Evolutionary conservation across 2,888 invertebrate species (phyloP).

Genomic region (Loripinus fragilis): DNA sequence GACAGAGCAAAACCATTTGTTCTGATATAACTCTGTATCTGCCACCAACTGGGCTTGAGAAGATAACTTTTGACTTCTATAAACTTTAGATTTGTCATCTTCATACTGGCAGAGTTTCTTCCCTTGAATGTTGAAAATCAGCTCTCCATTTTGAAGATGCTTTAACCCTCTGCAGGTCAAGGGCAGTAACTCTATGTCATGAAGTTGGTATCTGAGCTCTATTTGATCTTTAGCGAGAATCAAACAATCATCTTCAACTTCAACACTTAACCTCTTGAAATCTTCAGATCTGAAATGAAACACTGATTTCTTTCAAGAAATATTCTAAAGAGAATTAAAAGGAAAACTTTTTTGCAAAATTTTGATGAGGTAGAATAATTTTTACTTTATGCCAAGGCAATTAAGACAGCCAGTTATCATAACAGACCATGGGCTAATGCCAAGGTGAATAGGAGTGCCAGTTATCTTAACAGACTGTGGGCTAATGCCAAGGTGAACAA

Average conservation of each 20-base stretch:
- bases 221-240: slow-evolving; percentile 6
- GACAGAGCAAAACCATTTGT: slow-evolving; percentile 67
- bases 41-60: slow-evolving; percentile 61
- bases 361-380: neutral
- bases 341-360: neutral
- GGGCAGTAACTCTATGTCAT: slow-evolving; percentile 56
- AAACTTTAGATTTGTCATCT: neutral
- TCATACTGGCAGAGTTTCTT: neutral
- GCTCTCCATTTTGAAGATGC: slow-evolving; percentile 46
- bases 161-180: slow-evolving; percentile 65
- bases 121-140: slow-evolving; percentile 57
- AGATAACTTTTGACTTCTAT: neutral
- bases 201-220: slow-evolving; percentile 30
- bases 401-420: neutral
- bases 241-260: slow-evolving; percentile 34
- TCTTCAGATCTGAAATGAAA: neutral
- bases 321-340: neutral
- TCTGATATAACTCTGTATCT: slow-evolving; percentile 59
- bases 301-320: neutral
- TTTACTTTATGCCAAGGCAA: neutral
- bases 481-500: no score
- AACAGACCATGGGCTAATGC: neutral
- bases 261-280: slow-evolving; percentile 27
- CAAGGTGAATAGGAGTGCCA: neutral
- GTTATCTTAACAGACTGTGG: neutral